These are phyloP conservation scores for Hemiprocne comata DNA, from an alignment of 2,113 vertebrate genomes.

Conservation along the genomic window DNA sequence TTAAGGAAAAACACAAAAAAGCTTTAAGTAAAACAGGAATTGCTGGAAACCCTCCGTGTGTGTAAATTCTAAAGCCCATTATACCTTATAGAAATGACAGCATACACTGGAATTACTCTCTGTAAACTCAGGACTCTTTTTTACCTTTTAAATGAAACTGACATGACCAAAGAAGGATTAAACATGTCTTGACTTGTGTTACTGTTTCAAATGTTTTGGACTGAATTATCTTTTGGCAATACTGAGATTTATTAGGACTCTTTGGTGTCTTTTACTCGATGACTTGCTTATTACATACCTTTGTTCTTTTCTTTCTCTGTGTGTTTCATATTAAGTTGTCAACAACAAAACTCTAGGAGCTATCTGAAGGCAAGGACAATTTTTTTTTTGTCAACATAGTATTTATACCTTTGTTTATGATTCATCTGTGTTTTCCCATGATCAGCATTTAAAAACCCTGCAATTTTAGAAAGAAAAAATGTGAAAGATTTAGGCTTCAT, in stretches of 20 bases:
- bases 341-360: not conserved
- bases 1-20: not conserved
- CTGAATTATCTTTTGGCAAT: slow-evolving; percentile 26
- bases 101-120: not conserved
- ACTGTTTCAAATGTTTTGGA: slow-evolving; percentile 15
- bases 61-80: not conserved
- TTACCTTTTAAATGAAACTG: slow-evolving; percentile 31
- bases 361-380: not conserved
- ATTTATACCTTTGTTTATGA: not conserved
- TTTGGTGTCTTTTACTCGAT: not conserved
- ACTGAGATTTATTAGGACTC: not conserved
- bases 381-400: not conserved
- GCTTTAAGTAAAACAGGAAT: not conserved
- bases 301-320: not conserved
- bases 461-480: not conserved
- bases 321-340: not conserved
- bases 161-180: slow-evolving; percentile 51
- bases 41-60: not conserved
- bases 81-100: slow-evolving; percentile 18
- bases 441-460: not conserved
- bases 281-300: not conserved
- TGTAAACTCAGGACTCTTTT: slow-evolving; percentile 36
- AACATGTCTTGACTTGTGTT: not conserved
- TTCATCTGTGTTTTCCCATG: not conserved
- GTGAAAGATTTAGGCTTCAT: not conserved